Base-by-base conservation (phyloP, 2,888 invertebrate species). In the Lasius platythorax region DNA sequence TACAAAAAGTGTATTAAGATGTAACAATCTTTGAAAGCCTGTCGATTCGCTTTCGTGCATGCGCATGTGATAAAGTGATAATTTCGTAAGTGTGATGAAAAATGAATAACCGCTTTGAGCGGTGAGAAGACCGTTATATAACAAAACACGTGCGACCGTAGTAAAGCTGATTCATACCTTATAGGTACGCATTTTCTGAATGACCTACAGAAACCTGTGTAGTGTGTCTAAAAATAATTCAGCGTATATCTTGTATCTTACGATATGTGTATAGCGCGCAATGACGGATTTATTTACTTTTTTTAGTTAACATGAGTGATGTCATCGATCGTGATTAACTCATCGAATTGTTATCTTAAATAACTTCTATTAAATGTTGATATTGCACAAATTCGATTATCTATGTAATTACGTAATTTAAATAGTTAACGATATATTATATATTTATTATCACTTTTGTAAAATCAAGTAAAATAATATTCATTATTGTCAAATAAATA, bases 151-250 rank as follows among this genome's bases (percentile, higher is more conserved):
- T 66, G 78, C 73, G 37, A 18, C 12, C 78, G 83, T 89, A 89
- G 89, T 88, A 88, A 88, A 87, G 87, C 83, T 88, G 88, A 88
- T 89, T 88, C 88, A 88, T 83, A 70, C 76, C 70, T 70, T 40
- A 78, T 74, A 85, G 82, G 84, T 81, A 85, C 85, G 84, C 87
- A 85, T 85, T 88, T 88, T 83, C 89, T 89, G 88, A 88, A 89
- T 88, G 89, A 89, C 86, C 89, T 89, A 89, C 85, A 86, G 87
- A 85, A 85, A 85, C 82, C 74, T 82, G 72, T 87, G 64, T 64
- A 66, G 33, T 53, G 72, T 67, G 58, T 58, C 61, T 78, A 87
- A 78, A 56, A 78, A 83, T 89, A 88, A 63, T 73, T 53, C 79
- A 56, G 72, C 43, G 67, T 58, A 33, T 67, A 70, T 68, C 83